Evolutionary conservation across 2,797 vertebrate species (phyloP), one percentile per base, ranked within the genome.

Genomic region (Neostethus bicornis): DNA sequence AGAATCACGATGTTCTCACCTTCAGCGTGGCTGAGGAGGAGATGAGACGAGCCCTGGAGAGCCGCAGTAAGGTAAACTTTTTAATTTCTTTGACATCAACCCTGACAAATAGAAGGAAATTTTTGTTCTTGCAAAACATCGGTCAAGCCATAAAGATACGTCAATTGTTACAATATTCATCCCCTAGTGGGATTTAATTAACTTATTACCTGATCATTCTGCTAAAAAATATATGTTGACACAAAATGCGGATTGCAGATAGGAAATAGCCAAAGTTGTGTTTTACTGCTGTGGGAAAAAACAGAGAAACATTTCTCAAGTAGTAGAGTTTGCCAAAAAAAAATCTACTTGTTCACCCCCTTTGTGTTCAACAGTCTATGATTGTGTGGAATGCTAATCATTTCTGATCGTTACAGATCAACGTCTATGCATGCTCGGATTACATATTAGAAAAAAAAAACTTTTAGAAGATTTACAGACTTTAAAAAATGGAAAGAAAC

Each of bases 1-100:
- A 63, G 19, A 63, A 66, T 53, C 93, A 94, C 1, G 83, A 90
- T 0, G 72, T 92, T 24, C 86, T 92, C 29, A 89, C 76, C 34
- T 81, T 91, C 20, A 82, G 55, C 2, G 84, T 73, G 1, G 91
- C 91, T 0, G 89, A 85, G 24, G 79, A 86, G 14, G 91, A 93
- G 64, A 89, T 91, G 81, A 87, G 81, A 31, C 67, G 66, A 25
- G 79, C 68, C 0, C 52, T 92, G 52, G 73, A 84, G 37, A 68
- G 24, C n/a, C 78, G 85, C 24, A 71, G 14, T 56, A 89, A 88
- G 77, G 86, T 90, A 63, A 2, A 11, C 26, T 29, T 34, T 1
- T 19, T 2, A 12, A 7, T 25, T 16, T 3, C 5, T 7, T 5
- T 39, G 11, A 38, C 37, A 19, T 16, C 2, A 4, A 3, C 9